Percentiles rank a stretch among this genome's conserved stretches.
These are phyloP conservation scores for Acrocephalus scirpaceus DNA, from an alignment of 2,797 vertebrate genomes.

Conservation along the genomic window DNA sequence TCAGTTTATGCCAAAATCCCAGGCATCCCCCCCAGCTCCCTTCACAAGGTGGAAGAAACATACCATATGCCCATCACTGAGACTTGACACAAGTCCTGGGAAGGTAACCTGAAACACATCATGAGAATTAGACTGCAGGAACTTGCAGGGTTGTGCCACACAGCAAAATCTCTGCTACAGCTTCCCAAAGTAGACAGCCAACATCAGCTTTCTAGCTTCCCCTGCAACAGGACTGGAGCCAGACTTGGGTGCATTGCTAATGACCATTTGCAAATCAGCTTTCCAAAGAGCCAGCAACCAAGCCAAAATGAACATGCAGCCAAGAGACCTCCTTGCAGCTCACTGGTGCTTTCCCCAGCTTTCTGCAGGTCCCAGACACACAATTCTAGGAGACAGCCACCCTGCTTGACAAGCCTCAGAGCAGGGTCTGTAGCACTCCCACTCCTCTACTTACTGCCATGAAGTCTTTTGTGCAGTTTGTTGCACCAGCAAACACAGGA, in stretches of 20 bases:
- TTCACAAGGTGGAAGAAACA: not conserved
- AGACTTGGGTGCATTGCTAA: not conserved
- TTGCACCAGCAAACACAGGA: not conserved
- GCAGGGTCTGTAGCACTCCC: fast-evolving
- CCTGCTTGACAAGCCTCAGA: not conserved
- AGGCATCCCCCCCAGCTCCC: not conserved
- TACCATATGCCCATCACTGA: slow-evolving; percentile 63
- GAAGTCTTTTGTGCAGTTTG: slow-evolving; percentile 64
- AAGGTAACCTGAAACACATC: slow-evolving; percentile 68
- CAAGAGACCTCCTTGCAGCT: not conserved
- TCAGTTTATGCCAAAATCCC: not conserved
- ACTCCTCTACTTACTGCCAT: slow-evolving; percentile 71
- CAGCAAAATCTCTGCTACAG: fast-evolving
- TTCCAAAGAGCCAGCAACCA: not conserved
- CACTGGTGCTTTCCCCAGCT: not conserved
- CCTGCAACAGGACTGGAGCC: not conserved
- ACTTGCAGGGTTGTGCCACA: not conserved
- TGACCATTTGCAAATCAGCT: not conserved
- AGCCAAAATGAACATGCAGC: not conserved
- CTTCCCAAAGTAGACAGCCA: not conserved
- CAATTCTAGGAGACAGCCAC: not conserved
- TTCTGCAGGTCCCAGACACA: not conserved
- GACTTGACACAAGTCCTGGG: not conserved
- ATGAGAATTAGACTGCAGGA: not conserved
- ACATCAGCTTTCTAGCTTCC: not conserved